Percentiles rank a stretch among this genome's conserved stretches.
Evolutionary conservation across 2,113 vertebrate genomes (phyloP).

Genomic region (Colinus virginianus): DNA sequence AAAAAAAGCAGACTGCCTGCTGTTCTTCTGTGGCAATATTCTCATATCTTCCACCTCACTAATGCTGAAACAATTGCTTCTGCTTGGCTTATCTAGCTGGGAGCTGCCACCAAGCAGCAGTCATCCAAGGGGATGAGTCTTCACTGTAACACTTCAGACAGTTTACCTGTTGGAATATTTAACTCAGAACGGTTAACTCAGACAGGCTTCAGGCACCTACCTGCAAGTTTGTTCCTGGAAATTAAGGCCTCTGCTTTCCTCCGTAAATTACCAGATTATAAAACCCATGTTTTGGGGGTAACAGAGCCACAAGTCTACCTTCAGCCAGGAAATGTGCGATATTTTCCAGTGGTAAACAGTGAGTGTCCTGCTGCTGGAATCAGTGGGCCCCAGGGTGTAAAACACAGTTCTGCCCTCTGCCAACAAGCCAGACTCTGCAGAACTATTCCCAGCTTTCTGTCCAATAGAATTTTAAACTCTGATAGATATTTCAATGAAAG

Average conservation of each 20-base stretch:
- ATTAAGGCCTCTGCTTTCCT: background rate
- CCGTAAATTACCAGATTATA: background rate
- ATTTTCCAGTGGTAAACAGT: background rate
- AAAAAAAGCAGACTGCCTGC: background rate
- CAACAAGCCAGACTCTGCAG: background rate
- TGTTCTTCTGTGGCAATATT: background rate
- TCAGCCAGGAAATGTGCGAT: background rate
- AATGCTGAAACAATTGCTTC: background rate
- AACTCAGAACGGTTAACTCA: background rate
- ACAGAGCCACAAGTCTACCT: background rate
- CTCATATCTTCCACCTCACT: background rate
- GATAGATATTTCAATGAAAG: background rate
- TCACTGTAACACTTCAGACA: background rate
- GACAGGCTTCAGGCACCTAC: background rate
- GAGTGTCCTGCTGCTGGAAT: background rate
- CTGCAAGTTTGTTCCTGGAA: background rate
- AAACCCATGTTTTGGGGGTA: background rate
- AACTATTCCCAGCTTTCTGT: background rate
- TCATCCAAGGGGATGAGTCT: accelerated
- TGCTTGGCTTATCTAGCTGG: background rate
- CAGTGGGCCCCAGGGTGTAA: background rate
- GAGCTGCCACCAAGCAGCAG: accelerated
- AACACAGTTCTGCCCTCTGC: background rate
- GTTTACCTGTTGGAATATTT: background rate
- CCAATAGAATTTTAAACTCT: background rate